These are phyloP conservation scores for Hybos culiciformis DNA, from an alignment of 2,888 invertebrate species.

Conservation along the genomic window DNA sequence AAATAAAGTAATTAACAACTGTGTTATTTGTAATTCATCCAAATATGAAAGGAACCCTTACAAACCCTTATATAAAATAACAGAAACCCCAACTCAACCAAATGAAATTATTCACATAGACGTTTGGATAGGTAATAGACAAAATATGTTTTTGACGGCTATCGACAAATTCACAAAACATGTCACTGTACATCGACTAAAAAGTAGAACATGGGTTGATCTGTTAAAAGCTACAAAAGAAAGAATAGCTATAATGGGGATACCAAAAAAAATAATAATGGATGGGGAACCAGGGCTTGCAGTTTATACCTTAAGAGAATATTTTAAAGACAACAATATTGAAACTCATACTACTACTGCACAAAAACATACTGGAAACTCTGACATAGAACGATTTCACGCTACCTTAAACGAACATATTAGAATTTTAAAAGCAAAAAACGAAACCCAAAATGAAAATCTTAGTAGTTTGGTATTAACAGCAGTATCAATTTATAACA, in stretches of 20 bases:
- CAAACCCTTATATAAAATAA: constrained; percentile 3
- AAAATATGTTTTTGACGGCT: constrained; percentile 8
- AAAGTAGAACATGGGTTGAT: constrained; percentile 8
- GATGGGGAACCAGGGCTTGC: constrained; percentile 6
- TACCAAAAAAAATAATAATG: constrained; percentile 7
- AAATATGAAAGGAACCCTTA: constrained; percentile 7
- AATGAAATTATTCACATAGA: constrained; percentile 8
- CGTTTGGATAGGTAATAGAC: constrained; percentile 4
- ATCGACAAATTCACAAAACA: constrained; percentile 9
- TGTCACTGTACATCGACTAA: constrained; percentile 5
- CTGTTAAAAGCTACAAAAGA: constrained; percentile 7
- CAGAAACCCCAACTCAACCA: constrained; percentile 1
- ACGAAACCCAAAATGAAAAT: neutral
- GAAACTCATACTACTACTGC: constrained; percentile 7
- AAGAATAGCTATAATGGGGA: constrained; percentile 8
- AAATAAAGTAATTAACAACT: constrained; percentile 7
- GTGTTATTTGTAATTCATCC: constrained; percentile 5
- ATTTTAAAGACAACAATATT: no score
- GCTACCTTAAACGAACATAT: constrained; percentile 10
- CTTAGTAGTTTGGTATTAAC: constrained; percentile 5
- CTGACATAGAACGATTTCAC: constrained; percentile 11
- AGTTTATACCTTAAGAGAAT: constrained; percentile 3
- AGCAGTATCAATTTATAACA: constrained; percentile 2
- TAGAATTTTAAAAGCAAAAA: constrained; percentile 5
- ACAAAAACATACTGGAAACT: constrained; percentile 5